Evolutionary conservation across 2,797 vertebrate species (phyloP).

Genomic region (Phoeniculus purpureus): DNA sequence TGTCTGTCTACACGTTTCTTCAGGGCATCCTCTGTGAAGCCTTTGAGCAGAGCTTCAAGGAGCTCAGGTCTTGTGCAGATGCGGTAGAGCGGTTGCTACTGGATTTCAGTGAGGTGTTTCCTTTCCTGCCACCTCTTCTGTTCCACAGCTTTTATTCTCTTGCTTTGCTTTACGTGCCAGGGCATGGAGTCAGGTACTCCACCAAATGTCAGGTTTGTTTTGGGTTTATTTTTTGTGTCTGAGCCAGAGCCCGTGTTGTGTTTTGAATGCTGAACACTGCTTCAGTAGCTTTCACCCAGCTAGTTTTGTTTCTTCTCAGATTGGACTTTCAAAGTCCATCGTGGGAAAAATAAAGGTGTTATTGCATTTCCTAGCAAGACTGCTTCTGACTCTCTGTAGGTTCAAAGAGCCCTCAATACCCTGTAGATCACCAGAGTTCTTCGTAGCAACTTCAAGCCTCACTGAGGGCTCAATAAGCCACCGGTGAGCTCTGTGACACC

Average conservation of each 20-base stretch:
- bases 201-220: not conserved
- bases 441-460: not conserved
- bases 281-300: not conserved
- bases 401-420: not conserved
- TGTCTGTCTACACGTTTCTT: fast-evolving
- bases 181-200: not conserved
- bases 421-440: not conserved
- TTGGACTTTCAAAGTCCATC: not conserved
- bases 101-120: not conserved
- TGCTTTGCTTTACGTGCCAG: not conserved
- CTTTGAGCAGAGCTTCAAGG: not conserved
- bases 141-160: not conserved
- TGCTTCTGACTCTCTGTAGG: not conserved
- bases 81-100: not conserved
- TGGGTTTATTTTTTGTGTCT: not conserved
- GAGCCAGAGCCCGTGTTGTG: not conserved
- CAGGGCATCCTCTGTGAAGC: not conserved
- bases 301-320: not conserved
- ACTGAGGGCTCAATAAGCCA: constrained; percentile 28
- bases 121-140: not conserved
- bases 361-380: not conserved
- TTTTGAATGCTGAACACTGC: not conserved
- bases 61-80: not conserved
- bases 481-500: constrained; percentile 11
- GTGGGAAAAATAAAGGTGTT: not conserved